These are phyloP conservation scores for Ceratoteleas bidentatus DNA, from an alignment of 1,140 invertebrate genomes.

Conservation along the genomic window DNA sequence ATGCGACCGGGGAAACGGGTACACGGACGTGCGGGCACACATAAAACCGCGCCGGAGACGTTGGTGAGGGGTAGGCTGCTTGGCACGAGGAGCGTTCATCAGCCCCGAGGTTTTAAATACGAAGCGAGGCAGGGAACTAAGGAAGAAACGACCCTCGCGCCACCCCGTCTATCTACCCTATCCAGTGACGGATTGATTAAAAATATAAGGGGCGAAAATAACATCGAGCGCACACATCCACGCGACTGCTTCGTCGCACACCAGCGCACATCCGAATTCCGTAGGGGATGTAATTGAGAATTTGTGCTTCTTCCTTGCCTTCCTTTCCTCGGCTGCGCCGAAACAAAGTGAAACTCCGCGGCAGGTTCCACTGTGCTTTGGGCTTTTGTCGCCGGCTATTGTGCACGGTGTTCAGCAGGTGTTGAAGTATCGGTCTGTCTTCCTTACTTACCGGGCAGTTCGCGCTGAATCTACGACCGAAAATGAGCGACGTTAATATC, in stretches of 20 bases:
- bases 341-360: slow-evolving; percentile 42
- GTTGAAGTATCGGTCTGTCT: slow-evolving; percentile 14
- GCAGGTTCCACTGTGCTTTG: slow-evolving; percentile 27
- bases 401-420: slow-evolving; percentile 37
- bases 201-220: slow-evolving; percentile 81
- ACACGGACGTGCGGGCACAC: slow-evolving; percentile 24
- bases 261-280: slow-evolving; percentile 62
- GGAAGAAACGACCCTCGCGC: slow-evolving; percentile 77
- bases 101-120: slow-evolving; percentile 82
- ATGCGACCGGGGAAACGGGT: neutral
- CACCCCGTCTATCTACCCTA: slow-evolving; percentile 72
- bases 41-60: slow-evolving; percentile 59
- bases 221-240: slow-evolving; percentile 71
- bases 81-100: slow-evolving; percentile 82
- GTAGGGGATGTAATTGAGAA: slow-evolving; percentile 70
- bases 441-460: neutral
- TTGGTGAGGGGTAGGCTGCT: slow-evolving; percentile 73
- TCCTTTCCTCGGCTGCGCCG: slow-evolving; percentile 29
- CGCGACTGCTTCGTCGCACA: slow-evolving; percentile 45
- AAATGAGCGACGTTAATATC: too few species aligned
- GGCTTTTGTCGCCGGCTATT: slow-evolving; percentile 38
- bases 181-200: slow-evolving; percentile 82
- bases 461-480: neutral
- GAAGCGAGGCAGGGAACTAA: slow-evolving; percentile 78
- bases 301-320: slow-evolving; percentile 62